These are phyloP conservation scores for Bolinopsis microptera DNA, from an alignment of 37 sponge, comb jelly and placozoan genomes.

Conservation along the genomic window DNA sequence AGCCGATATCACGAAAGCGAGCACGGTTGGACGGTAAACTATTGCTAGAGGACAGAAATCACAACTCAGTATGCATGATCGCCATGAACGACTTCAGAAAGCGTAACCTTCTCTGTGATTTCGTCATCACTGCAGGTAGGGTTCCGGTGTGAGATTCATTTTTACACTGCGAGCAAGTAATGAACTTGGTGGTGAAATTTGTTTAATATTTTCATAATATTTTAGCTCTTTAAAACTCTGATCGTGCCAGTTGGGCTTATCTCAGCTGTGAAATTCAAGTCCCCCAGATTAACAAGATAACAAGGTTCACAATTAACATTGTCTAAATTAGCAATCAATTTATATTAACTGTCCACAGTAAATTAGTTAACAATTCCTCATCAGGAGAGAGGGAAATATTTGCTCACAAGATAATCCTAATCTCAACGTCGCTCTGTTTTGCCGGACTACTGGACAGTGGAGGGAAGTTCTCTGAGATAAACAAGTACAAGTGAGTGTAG, in stretches of 20 bases:
- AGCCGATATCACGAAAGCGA: conserved; percentile 2
- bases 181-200: too few relatives aligned
- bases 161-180: too few relatives aligned
- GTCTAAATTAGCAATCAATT: too few relatives aligned
- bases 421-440: conserved; percentile 45
- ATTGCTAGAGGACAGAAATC: conserved; percentile 3
- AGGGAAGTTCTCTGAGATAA: conserved; percentile 4
- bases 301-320: too few relatives aligned
- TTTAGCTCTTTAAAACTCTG: too few relatives aligned
- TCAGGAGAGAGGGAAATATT: conserved; percentile 42
- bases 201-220: too few relatives aligned
- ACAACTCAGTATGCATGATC: conserved; percentile 26
- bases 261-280: too few relatives aligned
- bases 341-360: too few relatives aligned
- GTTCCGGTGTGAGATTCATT: background rate
- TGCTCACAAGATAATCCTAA: conserved; percentile 61
- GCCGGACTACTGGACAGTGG: conserved; percentile 1
- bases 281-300: too few relatives aligned
- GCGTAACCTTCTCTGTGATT: background rate
- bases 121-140: background rate
- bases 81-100: conserved; percentile 50
- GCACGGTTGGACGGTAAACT: background rate
- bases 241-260: too few relatives aligned
- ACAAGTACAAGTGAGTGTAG: conserved; percentile 56
- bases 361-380: too few relatives aligned